Evolutionary conservation across 2,113 vertebrate genomes (phyloP).

Genomic region (Alethe diademata): DNA sequence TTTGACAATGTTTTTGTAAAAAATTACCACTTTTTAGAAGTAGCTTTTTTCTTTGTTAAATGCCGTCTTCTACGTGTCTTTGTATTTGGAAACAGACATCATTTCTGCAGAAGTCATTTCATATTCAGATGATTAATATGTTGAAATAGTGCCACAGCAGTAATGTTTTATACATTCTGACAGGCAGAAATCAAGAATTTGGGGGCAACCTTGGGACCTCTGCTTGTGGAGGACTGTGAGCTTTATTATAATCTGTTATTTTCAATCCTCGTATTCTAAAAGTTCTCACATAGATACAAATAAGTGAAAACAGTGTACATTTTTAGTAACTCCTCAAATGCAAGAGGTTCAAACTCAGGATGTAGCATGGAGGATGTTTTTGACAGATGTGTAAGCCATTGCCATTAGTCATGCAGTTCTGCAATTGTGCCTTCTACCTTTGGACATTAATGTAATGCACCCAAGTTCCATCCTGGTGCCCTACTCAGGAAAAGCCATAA

Average conservation of each 20-base stretch:
- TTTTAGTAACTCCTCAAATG: not conserved
- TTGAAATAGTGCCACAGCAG: conserved; percentile 49
- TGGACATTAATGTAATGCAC: not conserved
- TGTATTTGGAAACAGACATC: conserved; percentile 46
- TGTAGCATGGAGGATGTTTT: not conserved
- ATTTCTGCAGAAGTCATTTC: conserved; percentile 39
- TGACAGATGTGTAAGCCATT: not conserved
- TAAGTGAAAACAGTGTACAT: not conserved
- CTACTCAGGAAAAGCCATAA: not conserved
- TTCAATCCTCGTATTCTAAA: not conserved
- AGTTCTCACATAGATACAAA: not conserved
- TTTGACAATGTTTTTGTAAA: conserved; percentile 4
- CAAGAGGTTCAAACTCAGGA: not conserved
- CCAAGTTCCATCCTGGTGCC: not conserved
- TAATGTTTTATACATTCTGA: conserved; percentile 6
- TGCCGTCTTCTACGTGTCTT: not conserved
- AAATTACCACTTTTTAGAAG: not conserved
- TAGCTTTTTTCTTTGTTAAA: conserved; percentile 34
- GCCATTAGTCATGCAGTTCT: not conserved
- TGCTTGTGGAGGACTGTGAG: conserved; percentile 13
- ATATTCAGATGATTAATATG: conserved; percentile 53
- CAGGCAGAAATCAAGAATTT: conserved; percentile 31
- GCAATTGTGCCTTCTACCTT: not conserved
- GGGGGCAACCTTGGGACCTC: conserved; percentile 18
- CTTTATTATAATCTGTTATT: not conserved